Evolutionary conservation across 2,888 invertebrate species (phyloP).

Genomic region (Caenorhabditis becei): DNA sequence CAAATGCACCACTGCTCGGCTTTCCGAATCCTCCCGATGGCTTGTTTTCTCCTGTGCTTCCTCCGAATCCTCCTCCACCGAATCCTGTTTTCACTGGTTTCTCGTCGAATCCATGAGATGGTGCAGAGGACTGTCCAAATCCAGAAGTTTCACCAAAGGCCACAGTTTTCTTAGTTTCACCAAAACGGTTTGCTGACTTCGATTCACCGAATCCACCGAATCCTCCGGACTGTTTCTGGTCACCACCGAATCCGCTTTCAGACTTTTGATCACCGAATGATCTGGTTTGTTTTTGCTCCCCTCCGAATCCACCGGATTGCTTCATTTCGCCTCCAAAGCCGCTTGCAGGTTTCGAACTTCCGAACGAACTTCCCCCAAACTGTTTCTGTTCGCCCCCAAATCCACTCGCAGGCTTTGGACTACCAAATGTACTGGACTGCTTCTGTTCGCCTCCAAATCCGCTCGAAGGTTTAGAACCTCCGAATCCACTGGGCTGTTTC

Average conservation of each 20-base stretch:
- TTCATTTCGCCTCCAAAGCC: conserved; percentile 4
- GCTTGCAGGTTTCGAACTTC: neutral
- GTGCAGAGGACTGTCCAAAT: neutral
- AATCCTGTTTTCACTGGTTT: too few species aligned
- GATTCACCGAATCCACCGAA: conserved; percentile 13
- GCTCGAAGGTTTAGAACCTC: neutral
- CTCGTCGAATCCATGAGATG: too few species aligned
- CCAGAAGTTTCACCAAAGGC: conserved; percentile 3
- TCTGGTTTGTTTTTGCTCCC: neutral
- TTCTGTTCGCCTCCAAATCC: neutral
- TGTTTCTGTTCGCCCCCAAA: neutral
- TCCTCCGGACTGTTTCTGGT: neutral
- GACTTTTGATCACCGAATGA: too few species aligned
- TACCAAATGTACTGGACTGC: conserved; percentile 2
- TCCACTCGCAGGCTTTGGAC: neutral
- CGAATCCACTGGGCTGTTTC: neutral
- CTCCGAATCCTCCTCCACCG: too few species aligned
- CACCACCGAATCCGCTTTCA: neutral
- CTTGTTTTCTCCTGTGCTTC: neutral
- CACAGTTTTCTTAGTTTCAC: too few species aligned
- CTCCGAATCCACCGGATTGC: neutral
- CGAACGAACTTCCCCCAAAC: neutral
- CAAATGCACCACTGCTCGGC: neutral
- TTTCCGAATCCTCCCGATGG: conserved; percentile 4
- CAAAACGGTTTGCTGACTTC: conserved; percentile 12